phyloP scores from a whole-genome alignment of 2,888 invertebrate species.

The Coelopa pilipes region DNA sequence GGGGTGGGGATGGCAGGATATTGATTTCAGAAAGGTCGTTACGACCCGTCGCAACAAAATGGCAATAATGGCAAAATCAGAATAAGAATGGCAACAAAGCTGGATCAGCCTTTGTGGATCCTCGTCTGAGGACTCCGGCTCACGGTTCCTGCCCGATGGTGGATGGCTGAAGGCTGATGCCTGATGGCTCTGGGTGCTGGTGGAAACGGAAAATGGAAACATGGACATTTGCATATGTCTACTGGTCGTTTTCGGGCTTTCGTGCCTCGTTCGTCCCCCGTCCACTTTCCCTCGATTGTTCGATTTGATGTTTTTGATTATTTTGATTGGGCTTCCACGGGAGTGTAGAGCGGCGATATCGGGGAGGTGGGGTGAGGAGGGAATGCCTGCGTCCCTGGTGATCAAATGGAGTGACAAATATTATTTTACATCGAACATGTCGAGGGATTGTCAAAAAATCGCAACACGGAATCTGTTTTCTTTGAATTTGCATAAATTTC shows the following conservation, averaged over 20 bases:
- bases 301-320: slow-evolving; percentile 33
- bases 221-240: not conserved
- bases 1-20: slow-evolving; percentile 13
- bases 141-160: not conserved
- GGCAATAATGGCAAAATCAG: slow-evolving; percentile 30
- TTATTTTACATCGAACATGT: slow-evolving; percentile 19
- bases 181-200: not conserved
- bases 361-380: not conserved
- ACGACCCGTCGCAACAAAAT: not conserved
- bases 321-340: slow-evolving; percentile 28
- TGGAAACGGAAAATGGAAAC: slow-evolving; percentile 16
- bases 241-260: not conserved
- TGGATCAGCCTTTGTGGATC: slow-evolving; percentile 33
- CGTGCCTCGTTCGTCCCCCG: not conserved
- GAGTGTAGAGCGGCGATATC: no score
- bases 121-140: not conserved
- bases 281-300: slow-evolving; percentile 23
- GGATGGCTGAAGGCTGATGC: not conserved
- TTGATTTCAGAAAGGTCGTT: slow-evolving; percentile 30
- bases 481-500: slow-evolving; percentile 18
- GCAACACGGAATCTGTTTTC: not conserved
- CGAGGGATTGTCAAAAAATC: not conserved
- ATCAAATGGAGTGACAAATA: slow-evolving; percentile 24
- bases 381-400: not conserved
- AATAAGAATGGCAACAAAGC: slow-evolving; percentile 32